A percentile compares a stretch with the other conserved stretches of the same genome.
These are phyloP conservation scores for Drosophila tripunctata DNA, from an alignment of 2,888 invertebrate genomes.

Conservation along the genomic window DNA sequence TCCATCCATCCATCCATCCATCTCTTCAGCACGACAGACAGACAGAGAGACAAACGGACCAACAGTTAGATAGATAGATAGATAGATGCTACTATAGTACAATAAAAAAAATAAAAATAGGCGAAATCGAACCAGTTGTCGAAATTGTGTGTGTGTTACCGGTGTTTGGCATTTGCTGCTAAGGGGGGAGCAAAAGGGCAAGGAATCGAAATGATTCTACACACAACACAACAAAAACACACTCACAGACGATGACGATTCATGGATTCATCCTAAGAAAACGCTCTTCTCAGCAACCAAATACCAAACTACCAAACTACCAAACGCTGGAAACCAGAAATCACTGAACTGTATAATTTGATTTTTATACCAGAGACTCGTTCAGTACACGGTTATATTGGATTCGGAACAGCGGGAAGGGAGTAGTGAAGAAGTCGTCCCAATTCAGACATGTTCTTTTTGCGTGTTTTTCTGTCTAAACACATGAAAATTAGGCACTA, in stretches of 20 bases:
- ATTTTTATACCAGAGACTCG: slow-evolving; percentile 57
- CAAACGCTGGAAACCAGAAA: slow-evolving; percentile 82
- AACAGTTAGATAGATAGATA: background rate
- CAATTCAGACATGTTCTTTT: too few relatives aligned
- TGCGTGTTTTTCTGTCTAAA: too few relatives aligned
- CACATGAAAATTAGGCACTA: too few relatives aligned
- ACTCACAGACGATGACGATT: background rate
- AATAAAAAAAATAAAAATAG: too few relatives aligned
- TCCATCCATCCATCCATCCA: slow-evolving; percentile 4
- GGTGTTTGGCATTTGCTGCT: slow-evolving; percentile 20
- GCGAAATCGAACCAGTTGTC: slow-evolving; percentile 35
- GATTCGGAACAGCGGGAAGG: too few relatives aligned
- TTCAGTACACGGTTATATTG: background rate
- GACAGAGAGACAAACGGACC: background rate
- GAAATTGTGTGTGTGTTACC: slow-evolving; percentile 40
- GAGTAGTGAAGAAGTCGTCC: too few relatives aligned
- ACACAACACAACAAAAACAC: slow-evolving; percentile 3
- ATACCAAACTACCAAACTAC: slow-evolving; percentile 72
- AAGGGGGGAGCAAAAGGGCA: background rate
- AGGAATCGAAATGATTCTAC: background rate
- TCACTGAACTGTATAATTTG: slow-evolving; percentile 83
- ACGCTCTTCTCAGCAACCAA: slow-evolving; percentile 42
- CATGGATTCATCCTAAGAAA: slow-evolving; percentile 13
- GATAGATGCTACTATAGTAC: slow-evolving; percentile 17
- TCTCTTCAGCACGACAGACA: slow-evolving; percentile 4